Conservation (phyloP, 2,113 vertebrate genomes). For the Bostrychus sinensis region DNA sequence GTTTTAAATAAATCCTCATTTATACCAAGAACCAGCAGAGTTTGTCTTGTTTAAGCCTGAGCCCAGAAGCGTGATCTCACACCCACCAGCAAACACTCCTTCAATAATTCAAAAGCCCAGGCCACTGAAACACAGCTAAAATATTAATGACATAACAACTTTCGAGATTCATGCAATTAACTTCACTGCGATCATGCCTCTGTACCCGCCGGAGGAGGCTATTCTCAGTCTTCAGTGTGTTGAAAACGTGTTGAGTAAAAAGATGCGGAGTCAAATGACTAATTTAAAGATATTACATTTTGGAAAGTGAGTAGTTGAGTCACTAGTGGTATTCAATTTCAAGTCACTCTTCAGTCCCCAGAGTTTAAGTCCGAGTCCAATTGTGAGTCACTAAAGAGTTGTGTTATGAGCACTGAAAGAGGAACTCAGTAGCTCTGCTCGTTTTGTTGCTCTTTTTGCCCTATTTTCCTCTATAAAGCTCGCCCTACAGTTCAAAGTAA, state of each 20-base stretch:
- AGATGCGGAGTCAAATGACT: neutral
- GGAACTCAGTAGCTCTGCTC: too few relatives aligned
- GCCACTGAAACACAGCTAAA: conserved; percentile 58
- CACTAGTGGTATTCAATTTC: too few relatives aligned
- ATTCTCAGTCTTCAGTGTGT: neutral
- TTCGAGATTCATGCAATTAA: conserved; percentile 64
- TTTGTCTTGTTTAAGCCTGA: conserved; percentile 6
- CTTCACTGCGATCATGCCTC: conserved; percentile 36
- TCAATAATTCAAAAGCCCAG: conserved; percentile 67
- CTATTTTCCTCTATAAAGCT: too few relatives aligned
- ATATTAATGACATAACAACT: conserved; percentile 68
- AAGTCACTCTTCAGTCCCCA: too few relatives aligned
- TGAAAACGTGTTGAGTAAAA: conserved; percentile 16
- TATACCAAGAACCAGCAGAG: conserved; percentile 16
- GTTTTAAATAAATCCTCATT: conserved; percentile 21
- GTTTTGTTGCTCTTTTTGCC: too few relatives aligned
- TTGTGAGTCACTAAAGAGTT: too few relatives aligned
- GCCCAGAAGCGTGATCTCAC: conserved; percentile 38
- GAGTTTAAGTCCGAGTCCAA: too few relatives aligned
- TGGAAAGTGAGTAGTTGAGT: too few relatives aligned
- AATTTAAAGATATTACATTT: neutral
- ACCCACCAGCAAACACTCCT: conserved; percentile 35
- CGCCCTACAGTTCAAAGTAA: too few relatives aligned
- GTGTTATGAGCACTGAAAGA: too few relatives aligned
- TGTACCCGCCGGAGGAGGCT: conserved; percentile 7